Evolutionary conservation across 2,888 invertebrate genomes (phyloP).

Genomic region (Chloroclysta siterata): DNA sequence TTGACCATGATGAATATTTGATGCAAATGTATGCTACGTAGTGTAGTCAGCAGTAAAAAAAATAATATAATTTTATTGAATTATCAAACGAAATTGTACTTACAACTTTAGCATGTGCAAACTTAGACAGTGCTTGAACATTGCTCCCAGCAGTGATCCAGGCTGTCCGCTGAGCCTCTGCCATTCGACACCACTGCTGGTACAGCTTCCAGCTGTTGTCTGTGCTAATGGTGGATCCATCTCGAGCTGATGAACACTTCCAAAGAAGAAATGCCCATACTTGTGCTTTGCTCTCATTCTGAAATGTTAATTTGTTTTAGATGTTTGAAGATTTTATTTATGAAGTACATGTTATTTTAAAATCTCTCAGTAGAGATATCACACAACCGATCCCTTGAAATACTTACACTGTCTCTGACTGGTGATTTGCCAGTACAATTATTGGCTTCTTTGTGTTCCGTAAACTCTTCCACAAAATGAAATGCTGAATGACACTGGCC

Average conservation of each 20-base stretch:
- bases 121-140: slow-evolving; percentile 89
- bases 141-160: slow-evolving; percentile 93
- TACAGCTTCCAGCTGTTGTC: slow-evolving; percentile 92
- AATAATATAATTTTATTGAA: background rate
- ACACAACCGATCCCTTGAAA: background rate
- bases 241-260: slow-evolving; percentile 86
- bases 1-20: too few relatives aligned
- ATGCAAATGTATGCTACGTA: too few relatives aligned
- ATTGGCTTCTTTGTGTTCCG: slow-evolving; percentile 87
- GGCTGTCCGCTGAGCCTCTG: slow-evolving; percentile 88
- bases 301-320: slow-evolving; percentile 37
- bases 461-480: slow-evolving; percentile 91
- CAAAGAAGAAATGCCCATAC: slow-evolving; percentile 94
- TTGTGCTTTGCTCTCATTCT: slow-evolving; percentile 92
- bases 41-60: too few relatives aligned
- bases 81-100: slow-evolving; percentile 49
- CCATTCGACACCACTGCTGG: slow-evolving; percentile 93
- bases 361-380: too few relatives aligned
- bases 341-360: too few relatives aligned
- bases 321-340: too few relatives aligned
- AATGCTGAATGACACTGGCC: slow-evolving; percentile 93
- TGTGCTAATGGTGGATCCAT: slow-evolving; percentile 77
- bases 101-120: slow-evolving; percentile 88
- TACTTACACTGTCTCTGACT: slow-evolving; percentile 87
- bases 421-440: slow-evolving; percentile 86